Conservation (phyloP, 2,113 vertebrate genomes). For the Phylloscopus trochiloides region DNA sequence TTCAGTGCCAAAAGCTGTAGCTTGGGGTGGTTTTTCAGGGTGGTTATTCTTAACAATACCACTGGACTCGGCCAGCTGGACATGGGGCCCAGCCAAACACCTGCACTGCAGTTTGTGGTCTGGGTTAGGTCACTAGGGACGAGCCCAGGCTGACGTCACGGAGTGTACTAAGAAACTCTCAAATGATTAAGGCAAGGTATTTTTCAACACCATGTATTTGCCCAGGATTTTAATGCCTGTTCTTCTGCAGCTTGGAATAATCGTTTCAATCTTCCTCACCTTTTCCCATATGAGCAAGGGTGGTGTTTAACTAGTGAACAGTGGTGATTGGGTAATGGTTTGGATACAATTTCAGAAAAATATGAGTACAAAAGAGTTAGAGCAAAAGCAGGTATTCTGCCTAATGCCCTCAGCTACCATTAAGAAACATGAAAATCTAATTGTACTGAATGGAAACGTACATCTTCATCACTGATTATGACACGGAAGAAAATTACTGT, state of each 20-base stretch:
- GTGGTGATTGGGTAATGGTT: conserved; percentile 16
- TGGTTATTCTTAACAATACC: not conserved
- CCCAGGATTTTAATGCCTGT: not conserved
- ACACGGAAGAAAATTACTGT: conserved; percentile 60
- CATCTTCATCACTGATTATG: conserved; percentile 65
- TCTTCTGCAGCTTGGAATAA: not conserved
- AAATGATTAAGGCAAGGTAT: not conserved
- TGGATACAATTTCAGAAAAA: conserved; percentile 31
- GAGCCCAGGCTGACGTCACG: not conserved
- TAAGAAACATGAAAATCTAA: conserved; percentile 66
- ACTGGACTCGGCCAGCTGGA: not conserved
- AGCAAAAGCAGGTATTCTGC: conserved; percentile 34
- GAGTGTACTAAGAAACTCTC: not conserved
- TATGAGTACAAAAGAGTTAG: conserved; percentile 8
- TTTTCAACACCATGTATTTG: not conserved
- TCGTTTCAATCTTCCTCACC: not conserved
- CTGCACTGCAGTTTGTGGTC: not conserved
- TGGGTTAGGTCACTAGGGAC: not conserved
- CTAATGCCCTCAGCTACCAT: conserved; percentile 52
- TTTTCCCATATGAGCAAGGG: not conserved
- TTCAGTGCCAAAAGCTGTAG: not conserved
- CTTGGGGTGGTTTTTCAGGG: not conserved
- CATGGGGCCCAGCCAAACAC: accelerated
- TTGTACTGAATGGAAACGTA: conserved; percentile 61
- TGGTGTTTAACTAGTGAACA: not conserved